Base-by-base conservation (phyloP, 2,113 vertebrate genomes). In the Heterocephalus glaber region DNA sequence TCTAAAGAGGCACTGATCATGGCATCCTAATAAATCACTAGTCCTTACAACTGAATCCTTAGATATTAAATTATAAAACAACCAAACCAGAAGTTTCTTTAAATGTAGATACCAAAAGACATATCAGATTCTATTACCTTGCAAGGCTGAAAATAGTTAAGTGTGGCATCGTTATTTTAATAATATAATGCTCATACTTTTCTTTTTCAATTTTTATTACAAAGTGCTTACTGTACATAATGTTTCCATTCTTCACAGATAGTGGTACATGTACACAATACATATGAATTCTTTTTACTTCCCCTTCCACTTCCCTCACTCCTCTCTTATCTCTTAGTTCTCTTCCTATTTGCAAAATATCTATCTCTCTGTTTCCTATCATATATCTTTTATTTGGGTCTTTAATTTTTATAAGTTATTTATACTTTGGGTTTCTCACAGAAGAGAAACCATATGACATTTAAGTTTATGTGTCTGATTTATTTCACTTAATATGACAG, bases 81-180 rank as follows among this genome's bases (percentile, higher is more conserved):
- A 30, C 44, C 41, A 47, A 76, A 47, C 41, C 72, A 76, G 12
- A 72, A 72, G 9, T 30, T 28, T 12, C 26, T 12, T 47, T 41
- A 76, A 14, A 47, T 47, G 38, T 76, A 47, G 41, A 16, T 47
- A 19, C 12, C 24, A 81, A 33, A 77, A 95, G 28, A 7, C 13
- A 0, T 19, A 26, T 7, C 0, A 5, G 56, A 28, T 19, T 65
- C 33, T 89, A 52, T 63, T 52, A 38, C 0, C 24, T 35, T 54
- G 6, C 1, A 70, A 58, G 30, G 11, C 28, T 88, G 9, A 60
- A 94, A 80, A 44, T 33, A 74, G n/a, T 54, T n/a, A 35, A 44
- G 3, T 60, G 52, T 26, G 63, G 44, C 14, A 17, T 47, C 49
- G 44, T 41, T 30, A 77, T 95, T 92, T 89, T 86, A 82, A 85